Base-by-base conservation (phyloP, 2,888 invertebrate genomes). In the Orchesella flavescens region DNA sequence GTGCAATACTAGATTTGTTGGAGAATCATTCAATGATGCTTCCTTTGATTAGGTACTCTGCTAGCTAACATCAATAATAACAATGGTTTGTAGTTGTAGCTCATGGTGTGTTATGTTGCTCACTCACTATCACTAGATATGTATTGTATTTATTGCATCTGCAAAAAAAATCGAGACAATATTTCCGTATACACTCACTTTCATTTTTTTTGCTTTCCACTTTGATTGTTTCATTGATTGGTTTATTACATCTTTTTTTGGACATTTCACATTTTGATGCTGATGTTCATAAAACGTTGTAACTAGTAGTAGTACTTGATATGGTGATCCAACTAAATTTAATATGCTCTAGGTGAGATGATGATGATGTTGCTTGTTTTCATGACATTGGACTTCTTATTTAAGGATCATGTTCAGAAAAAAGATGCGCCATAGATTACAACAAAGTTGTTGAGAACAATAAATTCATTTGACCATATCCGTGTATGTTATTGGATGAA, bases 351-450 rank as follows among this genome's bases (percentile, higher is more conserved):
- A 34, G 34, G 34, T 34, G 34, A 7, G 34, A 34, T 34, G 34
- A 34, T 34, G 34, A 4, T 34, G 34, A 34, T 34, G 34, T 61
- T 66, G 5, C n/a, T 49, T 49, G 15, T n/a, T 49, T 53, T 74
- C 72, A 69, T 80, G 72, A 72, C 79, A 72, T 72, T 72, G 80
- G 63, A 73, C 73, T 80, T 80, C 34, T 46, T 80, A 9, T 55
- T 80, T 57, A 59, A 72, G 63, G 34, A 34, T 34, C 34, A 65
- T 61, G 72, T 49, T 57, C 53, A 17, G 49, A 66, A 13, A 80
- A 49, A 66, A 73, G 73, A 80, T 55, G 72, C n/a, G 21, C 53
- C 19, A 43, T 4, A 24, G 65, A 65, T 65, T 23, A 43, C 17
- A 23, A 17, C 49, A 49, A 49, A 49, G 10, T 19, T 59, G 23